A percentile compares a stretch with the other conserved stretches of the same genome.
phyloP scores from a whole-genome alignment of 1,140 invertebrate genomes.

The Polyergus mexicanus region DNA sequence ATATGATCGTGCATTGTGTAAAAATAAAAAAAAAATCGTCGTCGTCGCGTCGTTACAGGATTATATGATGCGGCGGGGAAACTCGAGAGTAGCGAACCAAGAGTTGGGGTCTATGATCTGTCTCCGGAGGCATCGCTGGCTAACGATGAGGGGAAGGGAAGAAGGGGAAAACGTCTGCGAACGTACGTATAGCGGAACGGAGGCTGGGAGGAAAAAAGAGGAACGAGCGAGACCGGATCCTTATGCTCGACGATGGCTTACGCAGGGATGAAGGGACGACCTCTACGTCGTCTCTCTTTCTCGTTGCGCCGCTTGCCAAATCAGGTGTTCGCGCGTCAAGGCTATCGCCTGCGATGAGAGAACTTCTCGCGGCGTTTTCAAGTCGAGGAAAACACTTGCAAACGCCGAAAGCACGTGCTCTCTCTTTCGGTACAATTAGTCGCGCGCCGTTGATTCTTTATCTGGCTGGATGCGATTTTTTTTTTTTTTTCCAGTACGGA shows the following conservation, averaged over 20 bases:
- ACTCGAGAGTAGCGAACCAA: not conserved
- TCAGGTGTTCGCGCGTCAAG: slow-evolving; percentile 70
- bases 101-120: slow-evolving; percentile 8
- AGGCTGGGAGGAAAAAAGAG: not conserved
- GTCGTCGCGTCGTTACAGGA: slow-evolving; percentile 43
- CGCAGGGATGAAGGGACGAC: slow-evolving; percentile 58
- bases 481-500: not conserved
- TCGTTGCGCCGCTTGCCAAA: slow-evolving; percentile 50
- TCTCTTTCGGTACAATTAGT: slow-evolving; percentile 56
- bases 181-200: not conserved
- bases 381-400: slow-evolving; percentile 48
- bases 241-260: slow-evolving; percentile 45
- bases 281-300: not conserved
- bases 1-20: not conserved
- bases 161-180: slow-evolving; percentile 50
- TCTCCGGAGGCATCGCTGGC: not conserved
- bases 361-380: slow-evolving; percentile 65
- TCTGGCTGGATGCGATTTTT: not conserved
- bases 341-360: slow-evolving; percentile 50
- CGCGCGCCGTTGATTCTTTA: not conserved
- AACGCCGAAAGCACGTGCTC: slow-evolving; percentile 60
- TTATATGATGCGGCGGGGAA: slow-evolving; percentile 10
- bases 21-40: not conserved
- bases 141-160: not conserved
- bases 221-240: slow-evolving; percentile 45